Percentiles rank a stretch among this genome's conserved stretches.
phyloP scores from a whole-genome alignment of 2,888 invertebrate genomes.

The Ypsolopha scabrella region DNA sequence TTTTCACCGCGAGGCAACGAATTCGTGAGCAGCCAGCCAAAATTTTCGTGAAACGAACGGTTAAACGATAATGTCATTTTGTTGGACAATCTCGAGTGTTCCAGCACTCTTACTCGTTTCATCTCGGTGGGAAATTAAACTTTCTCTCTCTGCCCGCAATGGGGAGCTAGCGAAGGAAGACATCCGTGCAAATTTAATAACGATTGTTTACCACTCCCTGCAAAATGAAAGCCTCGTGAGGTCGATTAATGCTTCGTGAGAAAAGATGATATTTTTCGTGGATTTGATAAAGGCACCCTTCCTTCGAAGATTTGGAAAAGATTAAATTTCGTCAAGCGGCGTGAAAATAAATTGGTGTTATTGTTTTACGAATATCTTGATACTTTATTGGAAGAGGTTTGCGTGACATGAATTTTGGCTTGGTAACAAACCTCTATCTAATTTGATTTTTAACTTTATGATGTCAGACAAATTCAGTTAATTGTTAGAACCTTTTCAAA shows the following conservation, averaged over 20 bases:
- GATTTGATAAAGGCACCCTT: not conserved
- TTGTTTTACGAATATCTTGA: too few relatives aligned
- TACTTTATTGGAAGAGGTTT: too few relatives aligned
- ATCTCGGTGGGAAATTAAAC: slow-evolving; percentile 31
- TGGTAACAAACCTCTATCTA: too few relatives aligned
- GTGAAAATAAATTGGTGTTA: too few relatives aligned
- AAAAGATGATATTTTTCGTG: slow-evolving; percentile 4
- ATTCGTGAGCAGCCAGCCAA: slow-evolving; percentile 34
- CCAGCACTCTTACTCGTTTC: slow-evolving; percentile 33
- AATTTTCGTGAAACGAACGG: slow-evolving; percentile 38
- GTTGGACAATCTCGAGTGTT: slow-evolving; percentile 40
- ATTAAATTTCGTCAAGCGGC: not conserved
- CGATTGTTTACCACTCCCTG: slow-evolving; percentile 60
- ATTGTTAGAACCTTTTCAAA: too few relatives aligned
- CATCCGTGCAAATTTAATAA: slow-evolving; percentile 66
- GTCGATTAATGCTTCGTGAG: slow-evolving; percentile 33
- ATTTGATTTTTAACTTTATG: too few relatives aligned
- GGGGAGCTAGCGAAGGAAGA: slow-evolving; percentile 35
- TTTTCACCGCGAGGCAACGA: slow-evolving; percentile 23
- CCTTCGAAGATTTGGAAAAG: not conserved
- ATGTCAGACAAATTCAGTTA: too few relatives aligned
- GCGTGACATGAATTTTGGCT: too few relatives aligned
- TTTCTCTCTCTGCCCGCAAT: slow-evolving; percentile 34
- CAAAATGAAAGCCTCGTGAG: slow-evolving; percentile 49
- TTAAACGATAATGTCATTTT: slow-evolving; percentile 45